Conservation (phyloP, 2,113 vertebrate species). For the Eira barbara region DNA sequence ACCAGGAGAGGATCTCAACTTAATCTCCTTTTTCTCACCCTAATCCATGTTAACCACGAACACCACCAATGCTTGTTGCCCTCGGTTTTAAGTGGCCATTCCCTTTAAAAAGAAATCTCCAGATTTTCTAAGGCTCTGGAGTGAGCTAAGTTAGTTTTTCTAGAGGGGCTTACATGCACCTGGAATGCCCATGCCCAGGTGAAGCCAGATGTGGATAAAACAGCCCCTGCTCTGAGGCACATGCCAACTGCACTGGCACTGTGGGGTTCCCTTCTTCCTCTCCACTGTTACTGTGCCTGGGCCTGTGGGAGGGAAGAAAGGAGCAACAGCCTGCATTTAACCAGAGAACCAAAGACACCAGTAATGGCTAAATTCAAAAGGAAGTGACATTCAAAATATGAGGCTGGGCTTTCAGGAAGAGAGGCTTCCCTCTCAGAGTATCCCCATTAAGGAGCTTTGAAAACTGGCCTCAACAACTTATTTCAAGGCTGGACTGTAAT, state of each 20-base stretch:
- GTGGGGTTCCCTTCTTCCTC: constrained; percentile 30
- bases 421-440: not conserved
- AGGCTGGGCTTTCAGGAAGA: constrained; percentile 36
- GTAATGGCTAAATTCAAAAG: constrained; percentile 29
- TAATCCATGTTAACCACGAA: not conserved
- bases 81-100: not conserved
- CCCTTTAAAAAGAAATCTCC: constrained; percentile 57
- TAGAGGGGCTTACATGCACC: constrained; percentile 63
- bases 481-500: constrained; percentile 62
- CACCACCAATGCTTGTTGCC: not conserved
- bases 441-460: constrained; percentile 17
- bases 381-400: not conserved
- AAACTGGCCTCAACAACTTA: constrained; percentile 46
- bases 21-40: not conserved
- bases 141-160: constrained; percentile 64
- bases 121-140: constrained; percentile 47
- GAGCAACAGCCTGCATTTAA: not conserved
- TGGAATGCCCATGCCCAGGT: not conserved
- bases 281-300: not conserved
- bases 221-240: not conserved
- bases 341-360: constrained; percentile 11
- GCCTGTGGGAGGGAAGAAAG: not conserved
- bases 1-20: not conserved
- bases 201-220: constrained; percentile 58
- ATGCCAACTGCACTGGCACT: not conserved